Evolutionary conservation across 2,113 vertebrate species (phyloP).

Genomic region (Pterocles orientalis): DNA sequence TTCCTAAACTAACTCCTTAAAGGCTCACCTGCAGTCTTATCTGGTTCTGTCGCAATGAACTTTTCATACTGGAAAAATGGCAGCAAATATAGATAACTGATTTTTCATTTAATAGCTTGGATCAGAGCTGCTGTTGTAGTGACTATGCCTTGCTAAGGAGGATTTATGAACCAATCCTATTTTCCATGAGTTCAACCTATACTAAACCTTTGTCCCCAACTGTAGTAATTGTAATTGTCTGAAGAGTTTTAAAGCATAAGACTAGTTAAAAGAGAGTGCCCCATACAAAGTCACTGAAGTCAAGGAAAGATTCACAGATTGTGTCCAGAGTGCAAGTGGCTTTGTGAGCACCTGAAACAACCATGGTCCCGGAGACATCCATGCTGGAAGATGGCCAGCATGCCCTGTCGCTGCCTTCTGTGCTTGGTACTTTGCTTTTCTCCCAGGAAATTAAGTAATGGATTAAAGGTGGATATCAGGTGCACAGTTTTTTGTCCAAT

Average conservation of each 20-base stretch:
- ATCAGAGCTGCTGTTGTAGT: not conserved
- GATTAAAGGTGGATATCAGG: not conserved
- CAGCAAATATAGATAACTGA: not conserved
- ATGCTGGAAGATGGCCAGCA: not conserved
- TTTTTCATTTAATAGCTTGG: not conserved
- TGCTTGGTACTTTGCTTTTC: not conserved
- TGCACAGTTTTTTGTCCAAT: not conserved
- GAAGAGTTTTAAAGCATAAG: not conserved
- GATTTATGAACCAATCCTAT: not conserved
- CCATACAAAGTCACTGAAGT: not conserved
- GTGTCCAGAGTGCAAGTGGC: not conserved
- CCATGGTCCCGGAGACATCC: fast-evolving
- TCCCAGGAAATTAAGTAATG: not conserved
- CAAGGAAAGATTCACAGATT: not conserved
- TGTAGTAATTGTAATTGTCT: not conserved
- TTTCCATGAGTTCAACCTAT: not conserved
- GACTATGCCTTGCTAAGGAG: not conserved
- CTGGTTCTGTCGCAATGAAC: not conserved
- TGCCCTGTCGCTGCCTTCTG: not conserved
- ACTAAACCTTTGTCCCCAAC: not conserved
- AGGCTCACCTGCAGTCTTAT: not conserved
- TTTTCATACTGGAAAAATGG: not conserved
- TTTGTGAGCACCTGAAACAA: not conserved
- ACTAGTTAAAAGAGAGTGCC: not conserved
- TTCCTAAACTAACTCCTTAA: constrained; percentile 4